A percentile compares a stretch with the other conserved stretches of the same genome.
phyloP scores from a whole-genome alignment of 2,113 vertebrate species.

The Manacus vitellinus region DNA sequence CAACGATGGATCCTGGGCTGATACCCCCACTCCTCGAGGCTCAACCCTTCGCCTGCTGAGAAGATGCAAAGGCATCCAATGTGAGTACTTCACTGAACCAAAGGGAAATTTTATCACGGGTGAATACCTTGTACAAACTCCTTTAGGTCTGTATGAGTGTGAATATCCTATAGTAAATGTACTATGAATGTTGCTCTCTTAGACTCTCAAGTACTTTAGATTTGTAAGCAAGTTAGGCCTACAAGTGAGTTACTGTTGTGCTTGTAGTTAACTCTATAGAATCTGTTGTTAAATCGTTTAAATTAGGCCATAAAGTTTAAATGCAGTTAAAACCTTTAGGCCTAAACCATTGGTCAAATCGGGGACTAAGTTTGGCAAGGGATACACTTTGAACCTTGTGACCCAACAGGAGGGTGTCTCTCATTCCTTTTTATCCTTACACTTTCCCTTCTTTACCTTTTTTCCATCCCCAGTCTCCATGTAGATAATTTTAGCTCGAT shows the following conservation, averaged over 20 bases:
- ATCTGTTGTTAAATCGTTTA: background rate
- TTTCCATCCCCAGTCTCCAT: background rate
- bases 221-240: background rate
- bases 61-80: background rate
- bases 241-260: background rate
- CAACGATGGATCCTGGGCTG: background rate
- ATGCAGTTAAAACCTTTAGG: background rate
- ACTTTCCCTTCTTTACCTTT: background rate
- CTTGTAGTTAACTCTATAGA: background rate
- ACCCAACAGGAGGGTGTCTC: background rate
- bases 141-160: background rate
- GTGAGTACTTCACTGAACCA: background rate
- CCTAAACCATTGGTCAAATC: background rate
- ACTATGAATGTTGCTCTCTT: background rate
- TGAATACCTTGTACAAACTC: background rate
- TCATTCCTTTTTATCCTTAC: background rate
- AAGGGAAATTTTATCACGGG: background rate
- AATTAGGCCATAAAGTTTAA: background rate
- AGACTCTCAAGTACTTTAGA: background rate
- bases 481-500: background rate
- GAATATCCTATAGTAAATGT: background rate
- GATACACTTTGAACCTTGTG: rapidly evolving
- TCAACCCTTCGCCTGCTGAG: background rate
- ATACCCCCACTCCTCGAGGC: background rate
- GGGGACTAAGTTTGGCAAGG: rapidly evolving